phyloP scores from a whole-genome alignment of 2,113 vertebrate species.

The Chroicocephalus ridibundus region DNA sequence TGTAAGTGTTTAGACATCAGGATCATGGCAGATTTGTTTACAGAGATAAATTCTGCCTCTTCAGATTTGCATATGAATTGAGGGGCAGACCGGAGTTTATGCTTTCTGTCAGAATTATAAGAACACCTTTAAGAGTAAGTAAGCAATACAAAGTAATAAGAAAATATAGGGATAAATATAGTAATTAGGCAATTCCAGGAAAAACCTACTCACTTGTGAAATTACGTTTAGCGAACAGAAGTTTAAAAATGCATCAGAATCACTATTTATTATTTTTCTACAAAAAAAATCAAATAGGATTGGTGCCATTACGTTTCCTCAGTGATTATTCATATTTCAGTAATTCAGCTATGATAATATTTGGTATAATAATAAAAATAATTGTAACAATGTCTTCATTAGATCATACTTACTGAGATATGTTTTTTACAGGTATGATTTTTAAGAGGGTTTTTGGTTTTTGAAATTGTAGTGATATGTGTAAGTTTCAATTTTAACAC shows the following conservation, averaged over 20 bases:
- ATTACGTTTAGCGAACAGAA: neutral
- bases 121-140: neutral
- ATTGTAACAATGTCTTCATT: neutral
- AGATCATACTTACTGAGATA: neutral
- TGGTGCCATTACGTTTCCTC: neutral
- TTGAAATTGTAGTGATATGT: neutral
- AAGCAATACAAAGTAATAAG: neutral
- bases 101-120: neutral
- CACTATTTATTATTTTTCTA: neutral
- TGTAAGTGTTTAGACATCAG: neutral
- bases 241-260: neutral
- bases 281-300: neutral
- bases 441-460: neutral
- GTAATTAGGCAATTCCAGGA: neutral
- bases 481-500: neutral
- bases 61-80: neutral
- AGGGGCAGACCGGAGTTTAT: neutral
- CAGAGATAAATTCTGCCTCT: neutral
- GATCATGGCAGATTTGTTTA: neutral
- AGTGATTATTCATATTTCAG: neutral
- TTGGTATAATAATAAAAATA: neutral
- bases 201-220: neutral
- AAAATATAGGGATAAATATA: neutral
- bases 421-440: neutral
- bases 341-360: neutral